phyloP scores from a whole-genome alignment of 2,888 invertebrate species.

The Rhingia rostrata region DNA sequence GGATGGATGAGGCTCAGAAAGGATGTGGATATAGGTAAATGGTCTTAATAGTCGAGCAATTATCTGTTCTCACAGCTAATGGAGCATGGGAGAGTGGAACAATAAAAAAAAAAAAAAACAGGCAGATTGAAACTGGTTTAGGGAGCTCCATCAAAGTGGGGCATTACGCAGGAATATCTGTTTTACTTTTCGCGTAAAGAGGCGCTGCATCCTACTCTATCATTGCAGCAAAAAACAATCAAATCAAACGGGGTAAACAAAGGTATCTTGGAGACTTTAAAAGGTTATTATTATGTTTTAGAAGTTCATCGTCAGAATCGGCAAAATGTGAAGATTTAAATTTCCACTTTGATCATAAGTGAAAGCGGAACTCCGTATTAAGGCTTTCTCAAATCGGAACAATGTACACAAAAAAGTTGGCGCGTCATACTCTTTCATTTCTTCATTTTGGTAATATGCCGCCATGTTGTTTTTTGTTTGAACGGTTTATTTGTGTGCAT shows the following conservation, averaged over 20 bases:
- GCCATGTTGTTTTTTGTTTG: too few species aligned
- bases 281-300: neutral
- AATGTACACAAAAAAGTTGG: too few species aligned
- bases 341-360: too few species aligned
- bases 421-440: too few species aligned
- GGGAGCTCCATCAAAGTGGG: slow-evolving; percentile 25
- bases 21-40: slow-evolving; percentile 70
- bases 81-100: neutral
- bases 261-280: neutral
- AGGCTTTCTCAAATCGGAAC: too few species aligned
- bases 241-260: neutral
- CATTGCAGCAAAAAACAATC: too few species aligned
- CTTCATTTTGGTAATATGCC: too few species aligned
- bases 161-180: neutral
- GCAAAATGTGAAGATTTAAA: neutral
- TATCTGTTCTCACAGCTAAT: slow-evolving; percentile 37
- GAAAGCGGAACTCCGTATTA: too few species aligned
- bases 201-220: too few species aligned
- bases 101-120: slow-evolving; percentile 27
- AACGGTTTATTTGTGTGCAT: too few species aligned
- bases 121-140: neutral
- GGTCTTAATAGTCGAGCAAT: slow-evolving; percentile 61
- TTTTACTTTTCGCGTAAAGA: neutral
- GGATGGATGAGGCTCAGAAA: slow-evolving; percentile 39
- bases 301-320: neutral